Evolutionary conservation across 2,888 invertebrate species (phyloP).

Genomic region (Strigamia crassipes): DNA sequence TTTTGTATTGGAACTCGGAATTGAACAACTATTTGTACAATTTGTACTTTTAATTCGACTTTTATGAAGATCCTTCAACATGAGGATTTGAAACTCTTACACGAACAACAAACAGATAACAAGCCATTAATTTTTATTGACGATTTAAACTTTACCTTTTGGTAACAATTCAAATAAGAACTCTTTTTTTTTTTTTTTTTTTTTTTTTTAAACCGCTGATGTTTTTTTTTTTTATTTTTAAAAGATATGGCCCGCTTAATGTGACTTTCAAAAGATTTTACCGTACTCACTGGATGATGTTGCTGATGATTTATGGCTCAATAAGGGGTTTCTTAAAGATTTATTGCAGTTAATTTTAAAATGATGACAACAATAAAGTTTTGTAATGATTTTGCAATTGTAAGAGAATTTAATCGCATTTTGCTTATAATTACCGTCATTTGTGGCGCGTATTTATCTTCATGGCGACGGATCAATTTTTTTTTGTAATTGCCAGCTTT

Average conservation of each 20-base stretch:
- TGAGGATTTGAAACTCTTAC: too few relatives aligned
- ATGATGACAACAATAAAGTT: conserved; percentile 36
- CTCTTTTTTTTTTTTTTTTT: too few relatives aligned
- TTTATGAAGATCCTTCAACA: too few relatives aligned
- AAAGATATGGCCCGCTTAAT: not conserved
- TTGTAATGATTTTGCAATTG: conserved; percentile 22
- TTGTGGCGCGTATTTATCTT: conserved; percentile 4
- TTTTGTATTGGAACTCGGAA: too few relatives aligned
- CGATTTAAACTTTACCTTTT: too few relatives aligned
- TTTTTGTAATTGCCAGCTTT: conserved; percentile 37
- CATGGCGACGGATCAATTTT: not conserved
- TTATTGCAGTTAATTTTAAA: conserved; percentile 29
- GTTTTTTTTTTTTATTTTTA: not conserved
- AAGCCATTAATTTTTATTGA: too few relatives aligned
- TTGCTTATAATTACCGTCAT: conserved; percentile 29
- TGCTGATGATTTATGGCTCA: conserved; percentile 24
- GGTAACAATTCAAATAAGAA: too few relatives aligned
- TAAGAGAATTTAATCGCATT: conserved; percentile 8
- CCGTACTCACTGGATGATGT: not conserved
- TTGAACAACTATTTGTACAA: too few relatives aligned
- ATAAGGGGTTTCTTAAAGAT: conserved; percentile 13
- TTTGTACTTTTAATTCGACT: too few relatives aligned
- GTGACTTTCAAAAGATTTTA: not conserved
- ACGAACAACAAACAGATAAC: too few relatives aligned
- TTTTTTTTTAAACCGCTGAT: not conserved